phyloP scores from a whole-genome alignment of 53 echinoderm and acorn worm genomes.

The Zoroaster sp. region DNA sequence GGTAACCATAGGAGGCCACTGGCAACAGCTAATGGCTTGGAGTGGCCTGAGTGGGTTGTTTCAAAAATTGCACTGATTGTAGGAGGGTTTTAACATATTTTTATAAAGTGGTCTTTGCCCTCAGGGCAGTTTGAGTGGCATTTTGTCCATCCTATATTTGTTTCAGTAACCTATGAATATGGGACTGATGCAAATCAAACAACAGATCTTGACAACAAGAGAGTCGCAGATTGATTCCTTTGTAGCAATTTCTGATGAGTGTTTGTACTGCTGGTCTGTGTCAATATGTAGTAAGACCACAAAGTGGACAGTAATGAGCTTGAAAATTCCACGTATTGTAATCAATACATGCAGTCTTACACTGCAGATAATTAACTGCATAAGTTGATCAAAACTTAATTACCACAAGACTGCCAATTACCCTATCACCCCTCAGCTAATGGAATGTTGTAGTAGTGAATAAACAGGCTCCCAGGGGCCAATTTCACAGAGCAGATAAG shows the following conservation, averaged over 20 bases:
- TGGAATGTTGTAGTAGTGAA: too few relatives aligned
- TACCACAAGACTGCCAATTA: background rate
- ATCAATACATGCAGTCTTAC: background rate
- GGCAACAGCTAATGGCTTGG: too few relatives aligned
- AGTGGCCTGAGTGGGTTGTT: too few relatives aligned
- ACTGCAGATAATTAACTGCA: background rate
- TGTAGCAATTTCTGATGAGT: slow-evolving; percentile 14
- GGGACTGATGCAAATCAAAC: background rate
- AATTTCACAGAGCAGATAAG: too few relatives aligned
- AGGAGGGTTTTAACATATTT: background rate
- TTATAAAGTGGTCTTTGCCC: background rate
- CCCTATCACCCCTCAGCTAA: background rate
- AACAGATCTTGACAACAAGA: background rate
- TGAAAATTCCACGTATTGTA: background rate
- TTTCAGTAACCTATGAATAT: background rate
- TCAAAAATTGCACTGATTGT: too few relatives aligned
- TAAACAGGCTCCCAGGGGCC: too few relatives aligned
- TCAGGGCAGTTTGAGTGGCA: background rate
- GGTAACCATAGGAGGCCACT: too few relatives aligned
- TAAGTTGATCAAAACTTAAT: background rate
- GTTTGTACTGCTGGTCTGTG: background rate
- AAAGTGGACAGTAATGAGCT: background rate
- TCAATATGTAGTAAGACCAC: background rate
- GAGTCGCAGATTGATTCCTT: background rate
- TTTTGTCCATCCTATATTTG: background rate